Evolutionary conservation across 2,888 invertebrate species (phyloP).

Genomic region (Stenichneumon culpator): DNA sequence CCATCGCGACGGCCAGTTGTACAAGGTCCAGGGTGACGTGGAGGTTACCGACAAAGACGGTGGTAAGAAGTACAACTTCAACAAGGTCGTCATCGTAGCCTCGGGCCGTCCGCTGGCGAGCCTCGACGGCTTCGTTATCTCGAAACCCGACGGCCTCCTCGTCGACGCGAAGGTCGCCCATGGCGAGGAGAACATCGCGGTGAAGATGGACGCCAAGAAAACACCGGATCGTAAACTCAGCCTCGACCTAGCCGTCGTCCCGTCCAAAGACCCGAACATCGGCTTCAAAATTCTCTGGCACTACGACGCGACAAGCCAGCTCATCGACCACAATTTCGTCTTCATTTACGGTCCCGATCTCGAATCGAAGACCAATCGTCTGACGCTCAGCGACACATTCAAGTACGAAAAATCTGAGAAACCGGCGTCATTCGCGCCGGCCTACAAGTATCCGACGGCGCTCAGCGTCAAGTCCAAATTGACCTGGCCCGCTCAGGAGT

Average conservation of each 20-base stretch:
- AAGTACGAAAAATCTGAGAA: conserved; percentile 70
- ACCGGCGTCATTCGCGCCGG: conserved; percentile 31
- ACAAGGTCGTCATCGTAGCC: conserved; percentile 86
- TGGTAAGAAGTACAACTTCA: conserved; percentile 87
- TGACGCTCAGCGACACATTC: conserved; percentile 84
- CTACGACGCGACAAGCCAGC: conserved; percentile 82
- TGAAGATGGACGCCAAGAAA: conserved; percentile 85
- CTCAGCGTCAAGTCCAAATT: conserved; percentile 74
- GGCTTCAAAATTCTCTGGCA: conserved; percentile 89
- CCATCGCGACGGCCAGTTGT: conserved; percentile 78
- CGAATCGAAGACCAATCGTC: conserved; percentile 86
- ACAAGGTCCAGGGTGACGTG: conserved; percentile 87
- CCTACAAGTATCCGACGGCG: conserved; percentile 43
- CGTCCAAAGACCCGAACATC: conserved; percentile 87
- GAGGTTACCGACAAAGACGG: conserved; percentile 84
- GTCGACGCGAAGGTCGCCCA: conserved; percentile 86
- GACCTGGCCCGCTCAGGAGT: conserved; percentile 76
- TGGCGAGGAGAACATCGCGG: conserved; percentile 85
- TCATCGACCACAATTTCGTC: conserved; percentile 86
- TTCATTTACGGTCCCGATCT: conserved; percentile 89
- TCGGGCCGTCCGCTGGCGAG: conserved; percentile 85
- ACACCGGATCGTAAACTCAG: conserved; percentile 85
- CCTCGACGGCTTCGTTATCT: conserved; percentile 86
- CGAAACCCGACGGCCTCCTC: conserved; percentile 83
- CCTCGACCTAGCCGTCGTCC: conserved; percentile 86